phyloP scores from a whole-genome alignment of 2,113 vertebrate genomes.

The Cnemophilus loriae region DNA sequence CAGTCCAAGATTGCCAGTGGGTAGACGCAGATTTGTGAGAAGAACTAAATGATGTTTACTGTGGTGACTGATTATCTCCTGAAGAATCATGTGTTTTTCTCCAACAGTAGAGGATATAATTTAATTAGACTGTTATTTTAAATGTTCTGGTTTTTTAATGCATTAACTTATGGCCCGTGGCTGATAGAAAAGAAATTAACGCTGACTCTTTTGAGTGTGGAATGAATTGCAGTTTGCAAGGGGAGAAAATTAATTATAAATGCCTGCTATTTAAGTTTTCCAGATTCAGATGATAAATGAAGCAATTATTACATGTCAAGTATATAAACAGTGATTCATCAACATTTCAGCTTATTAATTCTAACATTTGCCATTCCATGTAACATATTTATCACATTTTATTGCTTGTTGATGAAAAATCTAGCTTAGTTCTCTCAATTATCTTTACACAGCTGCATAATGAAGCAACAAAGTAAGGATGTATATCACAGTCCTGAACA shows the following conservation, averaged over 20 bases:
- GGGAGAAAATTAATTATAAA: slow-evolving; percentile 70
- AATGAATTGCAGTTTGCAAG: slow-evolving; percentile 65
- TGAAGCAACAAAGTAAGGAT: slow-evolving; percentile 30
- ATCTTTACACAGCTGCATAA: slow-evolving; percentile 57
- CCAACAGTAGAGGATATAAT: slow-evolving; percentile 69
- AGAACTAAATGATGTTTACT: slow-evolving; percentile 56
- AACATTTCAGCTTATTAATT: slow-evolving; percentile 73
- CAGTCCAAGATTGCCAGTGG: slow-evolving; percentile 43
- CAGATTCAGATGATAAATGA: slow-evolving; percentile 74
- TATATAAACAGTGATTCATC: slow-evolving; percentile 64
- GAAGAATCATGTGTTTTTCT: slow-evolving; percentile 62
- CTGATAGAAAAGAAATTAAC: slow-evolving; percentile 70
- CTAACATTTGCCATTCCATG: slow-evolving; percentile 48
- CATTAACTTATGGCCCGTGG: slow-evolving; percentile 69
- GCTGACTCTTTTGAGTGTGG: slow-evolving; percentile 53
- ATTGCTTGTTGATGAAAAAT: slow-evolving; percentile 63
- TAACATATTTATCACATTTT: slow-evolving; percentile 66
- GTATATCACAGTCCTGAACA: not conserved
- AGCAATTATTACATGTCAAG: slow-evolving; percentile 72
- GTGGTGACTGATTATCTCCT: slow-evolving; percentile 53
- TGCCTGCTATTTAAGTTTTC: slow-evolving; percentile 61
- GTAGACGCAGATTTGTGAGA: slow-evolving; percentile 45
- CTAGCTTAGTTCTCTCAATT: slow-evolving; percentile 45
- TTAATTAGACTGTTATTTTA: slow-evolving; percentile 73
- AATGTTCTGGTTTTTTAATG: slow-evolving; percentile 63